Percentiles rank a stretch among this genome's conserved stretches.
Conservation (phyloP, 2,113 vertebrate species). For the Chinchilla lanigera region DNA sequence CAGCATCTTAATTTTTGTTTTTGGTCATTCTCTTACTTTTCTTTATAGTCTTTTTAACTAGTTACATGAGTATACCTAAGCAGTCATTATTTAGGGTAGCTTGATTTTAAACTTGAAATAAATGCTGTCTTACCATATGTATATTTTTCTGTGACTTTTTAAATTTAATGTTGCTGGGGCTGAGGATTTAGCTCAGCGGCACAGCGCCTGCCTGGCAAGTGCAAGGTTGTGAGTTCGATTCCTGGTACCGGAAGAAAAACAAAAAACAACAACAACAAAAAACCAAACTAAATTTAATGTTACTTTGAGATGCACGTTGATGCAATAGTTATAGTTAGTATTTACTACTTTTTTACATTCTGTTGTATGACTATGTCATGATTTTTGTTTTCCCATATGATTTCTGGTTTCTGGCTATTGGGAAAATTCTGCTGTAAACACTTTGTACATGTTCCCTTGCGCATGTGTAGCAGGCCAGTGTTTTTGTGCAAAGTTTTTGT, state of each 20-base stretch:
- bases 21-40: conserved; percentile 15
- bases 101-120: neutral
- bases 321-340: neutral
- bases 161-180: too few species aligned
- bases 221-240: too few species aligned
- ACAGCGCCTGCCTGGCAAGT: too few species aligned
- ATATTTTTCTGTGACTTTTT: neutral
- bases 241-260: too few species aligned
- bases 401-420: neutral
- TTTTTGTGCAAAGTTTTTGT: conserved; percentile 8
- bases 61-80: neutral
- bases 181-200: too few species aligned
- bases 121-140: neutral
- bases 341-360: conserved; percentile 11
- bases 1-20: conserved; percentile 1
- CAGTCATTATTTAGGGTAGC: neutral
- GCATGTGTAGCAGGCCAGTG: neutral
- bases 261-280: too few species aligned
- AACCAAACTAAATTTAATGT: neutral
- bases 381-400: neutral
- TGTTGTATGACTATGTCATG: neutral
- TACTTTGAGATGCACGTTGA: neutral
- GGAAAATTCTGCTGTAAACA: neutral
- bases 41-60: neutral
- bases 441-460: neutral